Conservation (phyloP, 1,140 invertebrate genomes). For the Dendroctonus ponderosae region DNA sequence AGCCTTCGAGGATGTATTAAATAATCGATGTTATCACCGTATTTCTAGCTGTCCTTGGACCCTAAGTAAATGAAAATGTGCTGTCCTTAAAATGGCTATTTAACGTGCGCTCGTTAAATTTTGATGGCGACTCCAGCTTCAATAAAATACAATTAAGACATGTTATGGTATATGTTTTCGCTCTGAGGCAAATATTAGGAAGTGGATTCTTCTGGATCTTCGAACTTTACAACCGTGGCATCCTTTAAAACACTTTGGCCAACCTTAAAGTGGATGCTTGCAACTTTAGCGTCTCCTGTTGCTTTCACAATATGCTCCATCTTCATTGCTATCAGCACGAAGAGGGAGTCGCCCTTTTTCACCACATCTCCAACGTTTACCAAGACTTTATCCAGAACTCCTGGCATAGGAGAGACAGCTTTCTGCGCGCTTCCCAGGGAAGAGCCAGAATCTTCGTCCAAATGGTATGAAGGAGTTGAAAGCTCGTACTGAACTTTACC, state of each 20-base stretch:
- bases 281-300: conserved; percentile 70
- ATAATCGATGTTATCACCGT: too few relatives aligned
- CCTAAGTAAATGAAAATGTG: too few relatives aligned
- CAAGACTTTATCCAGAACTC: conserved; percentile 87
- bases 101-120: too few relatives aligned
- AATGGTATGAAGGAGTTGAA: conserved; percentile 55
- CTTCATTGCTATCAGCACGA: conserved; percentile 98
- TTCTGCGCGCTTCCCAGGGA: conserved; percentile 50
- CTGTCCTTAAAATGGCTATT: too few relatives aligned
- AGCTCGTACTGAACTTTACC: conserved; percentile 43
- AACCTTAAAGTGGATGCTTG: conserved; percentile 67
- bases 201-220: conserved; percentile 27
- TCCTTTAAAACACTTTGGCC: conserved; percentile 86
- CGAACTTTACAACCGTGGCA: conserved; percentile 57
- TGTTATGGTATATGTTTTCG: too few relatives aligned
- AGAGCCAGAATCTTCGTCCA: conserved; percentile 42
- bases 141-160: too few relatives aligned
- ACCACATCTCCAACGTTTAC: conserved; percentile 79
- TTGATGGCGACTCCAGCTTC: too few relatives aligned
- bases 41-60: too few relatives aligned
- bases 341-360: conserved; percentile 77
- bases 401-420: conserved; percentile 90
- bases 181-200: too few relatives aligned
- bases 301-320: conserved; percentile 96
- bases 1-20: too few relatives aligned